Percentiles rank a stretch among this genome's conserved stretches.
phyloP scores from a whole-genome alignment of 1,140 invertebrate species.

The Philotrypesis tridentata region DNA sequence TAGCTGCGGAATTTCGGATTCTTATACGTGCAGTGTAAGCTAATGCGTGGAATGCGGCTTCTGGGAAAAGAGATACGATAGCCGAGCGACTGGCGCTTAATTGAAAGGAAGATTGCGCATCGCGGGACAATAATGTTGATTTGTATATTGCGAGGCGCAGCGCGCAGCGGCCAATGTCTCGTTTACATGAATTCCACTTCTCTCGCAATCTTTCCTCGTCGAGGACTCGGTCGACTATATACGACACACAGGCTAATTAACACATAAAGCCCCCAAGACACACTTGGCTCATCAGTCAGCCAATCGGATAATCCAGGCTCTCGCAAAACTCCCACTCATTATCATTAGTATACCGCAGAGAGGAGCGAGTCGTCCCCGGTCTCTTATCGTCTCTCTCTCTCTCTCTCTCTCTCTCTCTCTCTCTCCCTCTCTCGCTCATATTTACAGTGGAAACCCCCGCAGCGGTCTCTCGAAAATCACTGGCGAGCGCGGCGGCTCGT shows the following conservation, averaged over 20 bases:
- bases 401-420: neutral
- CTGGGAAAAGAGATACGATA: neutral
- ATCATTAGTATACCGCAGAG: neutral
- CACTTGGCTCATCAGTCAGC: neutral
- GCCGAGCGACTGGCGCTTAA: neutral
- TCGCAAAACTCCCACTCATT: neutral
- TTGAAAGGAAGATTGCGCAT: neutral
- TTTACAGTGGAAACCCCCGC: neutral
- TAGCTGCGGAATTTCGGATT: neutral
- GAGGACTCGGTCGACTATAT: neutral
- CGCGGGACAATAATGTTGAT: neutral
- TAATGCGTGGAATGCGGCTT: neutral
- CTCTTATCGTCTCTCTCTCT: neutral
- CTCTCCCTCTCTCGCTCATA: neutral
- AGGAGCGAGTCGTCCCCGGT: neutral
- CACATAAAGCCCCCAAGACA: neutral
- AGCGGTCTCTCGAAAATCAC: constrained; percentile 24
- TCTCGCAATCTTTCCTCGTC: neutral
- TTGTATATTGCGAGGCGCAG: neutral
- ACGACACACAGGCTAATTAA: neutral
- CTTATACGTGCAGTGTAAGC: no score
- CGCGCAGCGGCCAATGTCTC: neutral
- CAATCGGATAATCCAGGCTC: neutral
- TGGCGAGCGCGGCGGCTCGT: no score
- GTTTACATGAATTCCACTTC: neutral